Evolutionary conservation across 2,797 vertebrate species (phyloP).

Genomic region (Peromyscus eremicus): DNA sequence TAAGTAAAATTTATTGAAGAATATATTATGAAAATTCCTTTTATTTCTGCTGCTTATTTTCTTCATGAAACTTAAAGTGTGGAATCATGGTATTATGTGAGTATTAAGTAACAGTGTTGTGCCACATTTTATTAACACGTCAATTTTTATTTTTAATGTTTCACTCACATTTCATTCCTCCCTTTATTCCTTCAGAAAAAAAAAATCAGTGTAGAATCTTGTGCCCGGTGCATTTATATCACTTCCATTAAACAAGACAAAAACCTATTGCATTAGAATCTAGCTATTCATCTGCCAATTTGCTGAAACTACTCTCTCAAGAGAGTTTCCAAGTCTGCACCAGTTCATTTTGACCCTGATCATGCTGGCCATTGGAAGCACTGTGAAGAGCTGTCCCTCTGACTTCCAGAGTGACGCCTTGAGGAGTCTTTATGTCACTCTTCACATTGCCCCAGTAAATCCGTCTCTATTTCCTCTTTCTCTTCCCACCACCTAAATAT

Average conservation of each 20-base stretch:
- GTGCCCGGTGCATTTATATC: background rate
- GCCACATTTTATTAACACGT: background rate
- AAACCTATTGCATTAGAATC: background rate
- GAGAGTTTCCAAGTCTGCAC: background rate
- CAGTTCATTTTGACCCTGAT: background rate
- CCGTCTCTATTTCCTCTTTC: background rate
- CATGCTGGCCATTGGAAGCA: background rate
- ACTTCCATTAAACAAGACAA: background rate
- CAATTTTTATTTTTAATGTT: background rate
- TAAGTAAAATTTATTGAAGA: background rate
- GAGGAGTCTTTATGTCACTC: background rate
- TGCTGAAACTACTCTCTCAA: background rate
- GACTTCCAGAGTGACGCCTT: background rate
- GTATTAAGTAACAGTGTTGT: background rate
- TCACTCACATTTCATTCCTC: background rate
- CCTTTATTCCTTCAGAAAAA: background rate
- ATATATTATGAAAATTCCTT: constrained; percentile 29
- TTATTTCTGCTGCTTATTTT: constrained; percentile 49
- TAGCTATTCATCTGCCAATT: background rate
- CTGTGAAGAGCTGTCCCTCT: background rate
- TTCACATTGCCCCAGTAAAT: background rate
- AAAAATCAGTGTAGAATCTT: background rate
- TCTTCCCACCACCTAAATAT: background rate
- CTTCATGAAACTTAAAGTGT: background rate
- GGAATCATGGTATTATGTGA: background rate